A percentile compares a stretch with the other conserved stretches of the same genome.
Evolutionary conservation across 1,140 invertebrate species (phyloP).

Genomic region (Meloidogyne hapla): DNA sequence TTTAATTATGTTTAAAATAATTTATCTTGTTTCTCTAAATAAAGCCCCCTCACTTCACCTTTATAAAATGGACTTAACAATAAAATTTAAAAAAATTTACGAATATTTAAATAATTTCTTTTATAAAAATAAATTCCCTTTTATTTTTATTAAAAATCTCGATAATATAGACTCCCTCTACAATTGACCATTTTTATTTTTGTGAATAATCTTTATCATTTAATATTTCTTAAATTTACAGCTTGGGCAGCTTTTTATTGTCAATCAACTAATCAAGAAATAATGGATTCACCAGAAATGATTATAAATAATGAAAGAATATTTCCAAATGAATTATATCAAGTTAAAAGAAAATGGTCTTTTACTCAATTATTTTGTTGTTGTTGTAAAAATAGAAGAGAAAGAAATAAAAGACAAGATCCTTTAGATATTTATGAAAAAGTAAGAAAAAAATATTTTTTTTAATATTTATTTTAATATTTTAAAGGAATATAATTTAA

Average conservation of each 20-base stretch:
- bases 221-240: not conserved
- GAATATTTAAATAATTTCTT: no score
- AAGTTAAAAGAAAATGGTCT: slow-evolving; percentile 3
- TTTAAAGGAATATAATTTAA: not conserved
- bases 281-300: not conserved
- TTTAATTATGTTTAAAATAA: no score
- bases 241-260: not conserved
- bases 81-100: no score
- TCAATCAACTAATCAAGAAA: not conserved
- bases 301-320: slow-evolving; percentile 5
- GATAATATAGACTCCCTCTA: no score
- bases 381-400: not conserved
- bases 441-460: not conserved
- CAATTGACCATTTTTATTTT: not conserved
- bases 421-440: slow-evolving; percentile 2
- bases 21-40: no score
- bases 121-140: no score
- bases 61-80: no score
- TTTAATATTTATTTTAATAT: not conserved
- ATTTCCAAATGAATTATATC: not conserved
- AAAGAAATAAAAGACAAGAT: not conserved
- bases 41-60: no score
- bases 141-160: no score
- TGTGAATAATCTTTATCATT: not conserved
- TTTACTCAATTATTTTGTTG: not conserved